phyloP scores from a whole-genome alignment of 2,113 vertebrate genomes.

The Arvicanthis niloticus region DNA sequence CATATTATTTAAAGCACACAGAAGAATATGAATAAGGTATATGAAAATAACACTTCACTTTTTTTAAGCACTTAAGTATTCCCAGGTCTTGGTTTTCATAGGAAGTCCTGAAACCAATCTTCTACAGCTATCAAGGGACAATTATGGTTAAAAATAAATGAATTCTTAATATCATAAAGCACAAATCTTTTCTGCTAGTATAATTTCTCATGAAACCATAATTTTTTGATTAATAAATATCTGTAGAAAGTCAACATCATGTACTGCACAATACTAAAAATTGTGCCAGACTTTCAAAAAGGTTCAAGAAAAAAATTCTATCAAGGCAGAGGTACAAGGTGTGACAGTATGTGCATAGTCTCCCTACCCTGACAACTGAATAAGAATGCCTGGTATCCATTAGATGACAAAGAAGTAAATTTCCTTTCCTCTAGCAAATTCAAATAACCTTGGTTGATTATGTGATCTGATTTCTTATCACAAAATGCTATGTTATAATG shows the following conservation, averaged over 20 bases:
- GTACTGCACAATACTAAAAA: not conserved
- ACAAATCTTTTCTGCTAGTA: slow-evolving; percentile 47
- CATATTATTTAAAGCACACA: not conserved
- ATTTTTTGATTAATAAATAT: slow-evolving; percentile 47
- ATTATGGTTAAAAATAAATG: slow-evolving; percentile 56
- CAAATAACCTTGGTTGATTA: slow-evolving; percentile 64
- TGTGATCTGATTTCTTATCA: slow-evolving; percentile 60
- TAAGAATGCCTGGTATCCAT: slow-evolving; percentile 30
- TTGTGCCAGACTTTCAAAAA: not conserved
- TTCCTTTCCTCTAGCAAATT: slow-evolving; percentile 56
- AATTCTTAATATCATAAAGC: not conserved
- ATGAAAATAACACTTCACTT: not conserved
- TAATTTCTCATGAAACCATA: slow-evolving; percentile 31
- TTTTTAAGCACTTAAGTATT: not conserved
- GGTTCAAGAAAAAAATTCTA: slow-evolving; percentile 37
- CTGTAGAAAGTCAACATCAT: slow-evolving; percentile 29
- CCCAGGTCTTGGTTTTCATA: not conserved
- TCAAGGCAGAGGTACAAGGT: not conserved
- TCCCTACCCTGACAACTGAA: not conserved
- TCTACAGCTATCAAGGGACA: not conserved
- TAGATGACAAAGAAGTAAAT: slow-evolving; percentile 59
- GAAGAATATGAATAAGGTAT: not conserved
- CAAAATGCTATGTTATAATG: slow-evolving; percentile 39
- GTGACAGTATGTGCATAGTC: not conserved
- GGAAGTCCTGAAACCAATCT: not conserved